Percentiles rank a stretch among this genome's conserved stretches.
phyloP scores from a whole-genome alignment of 2,113 vertebrate genomes.

The Microtus pennsylvanicus region DNA sequence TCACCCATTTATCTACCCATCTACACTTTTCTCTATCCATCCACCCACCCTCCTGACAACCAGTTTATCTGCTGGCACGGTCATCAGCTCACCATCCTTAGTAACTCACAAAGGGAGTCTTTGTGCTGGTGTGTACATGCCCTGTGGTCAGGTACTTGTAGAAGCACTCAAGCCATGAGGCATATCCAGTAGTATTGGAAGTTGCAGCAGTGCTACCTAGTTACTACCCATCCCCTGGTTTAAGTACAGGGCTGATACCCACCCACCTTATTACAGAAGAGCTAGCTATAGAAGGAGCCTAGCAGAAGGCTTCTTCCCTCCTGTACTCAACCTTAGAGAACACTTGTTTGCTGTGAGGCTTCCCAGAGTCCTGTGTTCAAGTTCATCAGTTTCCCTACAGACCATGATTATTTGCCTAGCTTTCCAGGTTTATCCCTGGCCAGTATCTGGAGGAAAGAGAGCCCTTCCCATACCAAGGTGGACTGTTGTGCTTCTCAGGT shows the following conservation, averaged over 20 bases:
- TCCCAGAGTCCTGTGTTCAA: not conserved
- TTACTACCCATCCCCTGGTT: not conserved
- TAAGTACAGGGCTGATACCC: too few species aligned
- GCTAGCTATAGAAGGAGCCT: not conserved
- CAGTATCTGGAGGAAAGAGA: not conserved
- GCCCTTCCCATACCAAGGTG: not conserved
- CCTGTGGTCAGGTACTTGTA: not conserved
- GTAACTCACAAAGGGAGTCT: not conserved
- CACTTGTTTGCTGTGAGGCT: not conserved
- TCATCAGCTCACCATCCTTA: not conserved
- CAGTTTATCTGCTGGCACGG: not conserved
- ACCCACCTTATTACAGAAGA: not conserved
- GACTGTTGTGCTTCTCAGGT: not conserved
- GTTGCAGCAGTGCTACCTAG: not conserved
- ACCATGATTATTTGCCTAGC: too few species aligned
- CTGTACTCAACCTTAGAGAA: not conserved
- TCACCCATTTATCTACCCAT: not conserved
- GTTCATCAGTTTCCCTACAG: not conserved
- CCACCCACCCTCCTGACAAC: fast-evolving
- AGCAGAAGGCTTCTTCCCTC: not conserved
- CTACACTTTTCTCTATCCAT: too few species aligned
- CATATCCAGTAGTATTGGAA: too few species aligned
- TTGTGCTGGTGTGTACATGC: fast-evolving
- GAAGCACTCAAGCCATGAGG: not conserved
- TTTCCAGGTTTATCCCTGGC: not conserved